Evolutionary conservation across 2,888 invertebrate genomes (phyloP), one percentile per base, ranked within the genome.

Genomic region (Gryllus longicercus): DNA sequence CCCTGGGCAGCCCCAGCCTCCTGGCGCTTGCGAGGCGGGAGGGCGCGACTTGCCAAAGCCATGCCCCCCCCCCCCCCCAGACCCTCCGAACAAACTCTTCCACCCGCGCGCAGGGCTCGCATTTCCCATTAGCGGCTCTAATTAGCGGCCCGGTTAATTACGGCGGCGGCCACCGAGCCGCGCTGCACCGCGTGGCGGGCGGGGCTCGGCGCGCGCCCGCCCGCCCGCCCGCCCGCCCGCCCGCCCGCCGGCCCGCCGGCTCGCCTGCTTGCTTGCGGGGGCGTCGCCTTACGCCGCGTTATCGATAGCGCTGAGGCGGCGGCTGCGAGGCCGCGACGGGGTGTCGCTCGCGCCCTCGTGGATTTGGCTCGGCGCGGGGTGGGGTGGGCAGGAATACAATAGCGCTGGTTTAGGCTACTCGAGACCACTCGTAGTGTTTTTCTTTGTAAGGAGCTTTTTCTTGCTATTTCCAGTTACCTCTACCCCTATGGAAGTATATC

Each of bases 111-210:
- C 51, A 38, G 81, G 80, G 83, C 83, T 85, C 85, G 83, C 83
- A 84, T 85, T 84, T 85, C 85, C 85, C 84, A 85, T 85, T 84
- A 84, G 84, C 83, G 83, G 81, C 81, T 84, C 84, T 84, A 84
- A 85, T 84, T 85, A 84, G 84, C 84, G 76, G 51, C 82, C 81
- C 82, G 82, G 83, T 84, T 84, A 85, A 85, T 84, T 85, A 85
- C 83, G 49, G 63, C 63, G 63, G 16, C 63, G 63, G 63, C 63
- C 63, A 14, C 63, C 11, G 16, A 18, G 14, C 63, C 16, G 63
- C n/a, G 63, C 63, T 18, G 63, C 63, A 18, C 63, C 63, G 63
- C 78, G 23, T 18, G 21, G 50, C n/a, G 50, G 18, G 78, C 18
- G 50, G 50, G 78, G n/a, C 38, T 38, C 1, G 38, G 38, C 38